Evolutionary conservation across 2,888 invertebrate genomes (phyloP).

Genomic region (Leptinotarsa rubiginosa): DNA sequence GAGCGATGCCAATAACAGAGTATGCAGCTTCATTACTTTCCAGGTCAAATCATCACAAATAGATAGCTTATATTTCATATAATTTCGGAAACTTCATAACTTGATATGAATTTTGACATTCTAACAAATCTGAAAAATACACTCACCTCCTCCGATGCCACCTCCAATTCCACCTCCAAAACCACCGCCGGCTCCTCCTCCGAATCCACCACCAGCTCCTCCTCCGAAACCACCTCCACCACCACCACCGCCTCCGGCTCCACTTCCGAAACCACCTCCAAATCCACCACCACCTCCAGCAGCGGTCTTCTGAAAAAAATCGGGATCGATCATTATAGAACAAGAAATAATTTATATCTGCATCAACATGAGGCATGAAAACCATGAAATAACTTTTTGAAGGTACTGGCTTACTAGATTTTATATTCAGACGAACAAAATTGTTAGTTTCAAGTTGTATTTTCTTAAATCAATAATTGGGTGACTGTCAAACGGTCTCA

Average conservation of each 20-base stretch:
- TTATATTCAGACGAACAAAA: no score
- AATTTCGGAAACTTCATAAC: no score
- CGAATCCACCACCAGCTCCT: conserved; percentile 59
- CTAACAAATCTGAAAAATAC: neutral
- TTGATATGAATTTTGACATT: neutral
- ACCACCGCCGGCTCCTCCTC: conserved; percentile 62
- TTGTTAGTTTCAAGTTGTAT: no score
- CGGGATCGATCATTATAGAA: no score
- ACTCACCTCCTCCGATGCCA: conserved; percentile 50
- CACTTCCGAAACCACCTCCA: conserved; percentile 60
- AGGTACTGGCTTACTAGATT: no score
- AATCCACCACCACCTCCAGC: conserved; percentile 64
- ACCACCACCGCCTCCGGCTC: conserved; percentile 50
- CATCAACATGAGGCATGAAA: neutral
- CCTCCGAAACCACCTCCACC: conserved; percentile 66
- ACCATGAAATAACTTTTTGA: no score
- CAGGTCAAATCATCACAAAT: no score
- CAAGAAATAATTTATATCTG: neutral
- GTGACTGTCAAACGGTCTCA: no score
- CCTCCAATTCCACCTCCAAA: conserved; percentile 61
- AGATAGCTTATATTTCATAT: no score
- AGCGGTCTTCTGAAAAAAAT: conserved; percentile 50
- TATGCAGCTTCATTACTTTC: no score
- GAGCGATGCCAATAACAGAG: no score
- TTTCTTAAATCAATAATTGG: no score